Percentiles rank a stretch among this genome's conserved stretches.
These are phyloP conservation scores for Phalanger gymnotis DNA, from an alignment of 2,797 vertebrate species.

Conservation along the genomic window DNA sequence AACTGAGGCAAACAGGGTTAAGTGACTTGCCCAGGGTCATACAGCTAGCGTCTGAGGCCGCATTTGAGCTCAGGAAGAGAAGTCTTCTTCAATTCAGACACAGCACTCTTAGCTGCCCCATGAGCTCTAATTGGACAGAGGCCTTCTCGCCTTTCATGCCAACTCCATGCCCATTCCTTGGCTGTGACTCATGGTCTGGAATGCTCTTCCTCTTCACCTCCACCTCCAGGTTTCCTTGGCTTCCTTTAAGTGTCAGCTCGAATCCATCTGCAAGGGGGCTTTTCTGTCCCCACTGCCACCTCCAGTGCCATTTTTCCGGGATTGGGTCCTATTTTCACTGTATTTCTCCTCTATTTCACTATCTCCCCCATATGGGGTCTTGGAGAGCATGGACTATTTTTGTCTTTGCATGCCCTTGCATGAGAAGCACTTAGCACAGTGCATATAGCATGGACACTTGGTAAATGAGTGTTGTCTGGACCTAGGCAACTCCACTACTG, in stretches of 20 bases:
- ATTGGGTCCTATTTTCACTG: not conserved
- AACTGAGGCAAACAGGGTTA: not conserved
- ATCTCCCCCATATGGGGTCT: not conserved
- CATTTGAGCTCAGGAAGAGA: not conserved
- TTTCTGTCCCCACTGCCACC: not conserved
- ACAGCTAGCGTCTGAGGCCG: not conserved
- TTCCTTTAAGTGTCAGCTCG: not conserved
- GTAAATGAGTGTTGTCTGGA: not conserved
- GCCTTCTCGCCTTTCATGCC: not conserved
- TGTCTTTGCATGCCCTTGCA: not conserved
- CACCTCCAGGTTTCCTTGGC: not conserved
- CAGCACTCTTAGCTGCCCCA: not conserved
- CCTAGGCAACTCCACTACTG: not conserved
- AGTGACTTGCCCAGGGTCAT: not conserved
- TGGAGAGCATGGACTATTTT: not conserved
- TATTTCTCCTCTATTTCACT: not conserved
- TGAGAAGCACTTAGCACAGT: not conserved
- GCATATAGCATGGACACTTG: not conserved
- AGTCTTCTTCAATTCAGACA: not conserved
- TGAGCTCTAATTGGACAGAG: not conserved
- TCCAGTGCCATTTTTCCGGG: not conserved
- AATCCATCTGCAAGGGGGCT: not conserved
- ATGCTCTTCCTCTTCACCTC: not conserved
- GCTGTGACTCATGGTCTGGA: not conserved
- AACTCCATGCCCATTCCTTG: not conserved